Evolutionary conservation across 2,797 vertebrate species (phyloP).

Genomic region (Muscicapa striata): DNA sequence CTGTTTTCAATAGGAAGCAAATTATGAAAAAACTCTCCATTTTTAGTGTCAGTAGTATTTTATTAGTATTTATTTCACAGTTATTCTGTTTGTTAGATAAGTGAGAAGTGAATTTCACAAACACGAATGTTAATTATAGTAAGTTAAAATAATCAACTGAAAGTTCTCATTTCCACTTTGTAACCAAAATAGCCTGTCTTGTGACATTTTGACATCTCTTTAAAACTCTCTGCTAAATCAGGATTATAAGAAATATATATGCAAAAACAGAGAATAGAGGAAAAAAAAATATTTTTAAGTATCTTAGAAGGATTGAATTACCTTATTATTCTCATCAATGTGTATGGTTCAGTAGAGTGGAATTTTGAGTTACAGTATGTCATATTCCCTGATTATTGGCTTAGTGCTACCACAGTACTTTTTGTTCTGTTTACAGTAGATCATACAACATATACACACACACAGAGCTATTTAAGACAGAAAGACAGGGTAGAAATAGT

Average conservation of each 20-base stretch:
- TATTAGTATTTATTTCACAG: slow-evolving; percentile 52
- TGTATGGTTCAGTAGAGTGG: neutral
- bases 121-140: slow-evolving; percentile 22
- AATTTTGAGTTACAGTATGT: neutral
- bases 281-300: neutral
- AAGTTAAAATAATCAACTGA: slow-evolving; percentile 16
- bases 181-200: slow-evolving; percentile 12
- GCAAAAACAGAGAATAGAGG: neutral
- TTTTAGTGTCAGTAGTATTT: slow-evolving; percentile 13
- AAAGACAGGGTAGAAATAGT: neutral
- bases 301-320: neutral
- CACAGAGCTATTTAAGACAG: neutral
- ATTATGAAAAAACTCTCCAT: neutral
- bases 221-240: neutral
- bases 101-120: slow-evolving; percentile 9
- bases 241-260: neutral
- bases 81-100: slow-evolving; percentile 16
- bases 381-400: neutral
- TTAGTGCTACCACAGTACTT: neutral
- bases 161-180: slow-evolving; percentile 41
- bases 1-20: neutral
- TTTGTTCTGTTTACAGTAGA: neutral
- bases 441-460: neutral
- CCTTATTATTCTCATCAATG: neutral
- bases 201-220: slow-evolving; percentile 25